Evolutionary conservation across 2,797 vertebrate species (phyloP).

Genomic region (Enteromius unitaeniatus): DNA sequence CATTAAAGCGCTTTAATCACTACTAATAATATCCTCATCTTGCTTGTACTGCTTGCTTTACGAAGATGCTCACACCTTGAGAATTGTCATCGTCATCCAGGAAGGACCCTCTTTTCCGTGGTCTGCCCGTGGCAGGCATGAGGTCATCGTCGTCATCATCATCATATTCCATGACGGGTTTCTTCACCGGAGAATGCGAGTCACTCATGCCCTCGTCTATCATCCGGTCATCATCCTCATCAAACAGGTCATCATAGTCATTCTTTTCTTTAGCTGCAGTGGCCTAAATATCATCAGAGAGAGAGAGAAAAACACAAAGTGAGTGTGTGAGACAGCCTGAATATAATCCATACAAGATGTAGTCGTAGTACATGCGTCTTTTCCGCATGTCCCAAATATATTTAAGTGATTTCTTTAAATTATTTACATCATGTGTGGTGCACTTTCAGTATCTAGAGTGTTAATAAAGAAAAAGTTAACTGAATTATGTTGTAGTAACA

Average conservation of each 20-base stretch:
- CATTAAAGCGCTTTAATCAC: background rate
- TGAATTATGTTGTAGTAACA: no score
- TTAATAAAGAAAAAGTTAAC: no score
- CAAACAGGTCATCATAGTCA: slow-evolving; percentile 88
- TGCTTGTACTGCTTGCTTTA: background rate
- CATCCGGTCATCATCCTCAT: slow-evolving; percentile 80
- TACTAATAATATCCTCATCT: background rate
- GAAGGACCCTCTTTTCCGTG: slow-evolving; percentile 77
- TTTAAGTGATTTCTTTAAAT: no score
- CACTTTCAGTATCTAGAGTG: no score
- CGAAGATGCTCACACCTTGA: slow-evolving; percentile 75
- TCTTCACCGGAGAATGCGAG: slow-evolving; percentile 76
- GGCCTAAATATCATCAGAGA: slow-evolving; percentile 46
- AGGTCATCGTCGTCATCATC: slow-evolving; percentile 80
- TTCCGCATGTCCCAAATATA: no score
- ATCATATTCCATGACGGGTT: slow-evolving; percentile 63
- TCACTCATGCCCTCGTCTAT: slow-evolving; percentile 81
- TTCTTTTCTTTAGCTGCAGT: slow-evolving; percentile 63
- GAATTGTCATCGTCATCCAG: slow-evolving; percentile 92
- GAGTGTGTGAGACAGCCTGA: no score
- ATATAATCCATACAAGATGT: no score
- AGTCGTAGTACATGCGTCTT: no score
- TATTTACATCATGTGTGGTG: no score
- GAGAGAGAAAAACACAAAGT: background rate
- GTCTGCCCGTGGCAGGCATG: slow-evolving; percentile 74